phyloP scores from a whole-genome alignment of 2,113 vertebrate species.

The Corythornis cristatus region DNA sequence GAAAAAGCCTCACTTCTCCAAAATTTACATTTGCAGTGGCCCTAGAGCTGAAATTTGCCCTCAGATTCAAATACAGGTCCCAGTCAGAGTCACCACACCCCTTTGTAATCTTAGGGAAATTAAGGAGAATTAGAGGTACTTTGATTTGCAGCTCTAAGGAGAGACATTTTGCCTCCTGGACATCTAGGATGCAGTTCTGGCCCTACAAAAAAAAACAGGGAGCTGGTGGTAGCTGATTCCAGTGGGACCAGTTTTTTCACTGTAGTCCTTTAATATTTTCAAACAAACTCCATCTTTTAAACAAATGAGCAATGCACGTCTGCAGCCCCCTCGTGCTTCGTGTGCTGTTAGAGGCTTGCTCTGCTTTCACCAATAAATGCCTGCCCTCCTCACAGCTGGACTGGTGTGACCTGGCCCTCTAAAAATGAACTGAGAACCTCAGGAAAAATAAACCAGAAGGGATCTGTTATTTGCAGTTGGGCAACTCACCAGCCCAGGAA shows the following conservation, averaged over 20 bases:
- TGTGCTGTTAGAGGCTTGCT: neutral
- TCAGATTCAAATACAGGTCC: neutral
- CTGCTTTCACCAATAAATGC: neutral
- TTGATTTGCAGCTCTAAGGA: constrained; percentile 25
- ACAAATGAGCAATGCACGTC: neutral
- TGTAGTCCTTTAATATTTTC: neutral
- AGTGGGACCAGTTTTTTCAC: constrained; percentile 24
- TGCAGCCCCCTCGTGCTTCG: neutral
- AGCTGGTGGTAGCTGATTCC: neutral
- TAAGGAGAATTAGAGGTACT: neutral
- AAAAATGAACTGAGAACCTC: too few relatives aligned
- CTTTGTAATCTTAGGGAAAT: neutral
- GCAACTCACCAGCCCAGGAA: too few relatives aligned
- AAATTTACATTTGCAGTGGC: neutral
- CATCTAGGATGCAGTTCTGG: neutral
- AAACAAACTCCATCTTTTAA: neutral
- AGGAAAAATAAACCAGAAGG: too few relatives aligned
- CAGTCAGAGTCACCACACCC: neutral
- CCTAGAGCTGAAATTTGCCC: neutral
- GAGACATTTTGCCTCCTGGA: constrained; percentile 9
- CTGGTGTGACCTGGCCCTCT: constrained; percentile 66
- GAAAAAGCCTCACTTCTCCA: neutral
- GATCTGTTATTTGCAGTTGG: too few relatives aligned
- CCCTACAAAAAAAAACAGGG: neutral
- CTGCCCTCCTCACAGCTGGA: constrained; percentile 49